These are phyloP conservation scores for Drosophila recens DNA, from an alignment of 2,888 invertebrate species.

Conservation along the genomic window DNA sequence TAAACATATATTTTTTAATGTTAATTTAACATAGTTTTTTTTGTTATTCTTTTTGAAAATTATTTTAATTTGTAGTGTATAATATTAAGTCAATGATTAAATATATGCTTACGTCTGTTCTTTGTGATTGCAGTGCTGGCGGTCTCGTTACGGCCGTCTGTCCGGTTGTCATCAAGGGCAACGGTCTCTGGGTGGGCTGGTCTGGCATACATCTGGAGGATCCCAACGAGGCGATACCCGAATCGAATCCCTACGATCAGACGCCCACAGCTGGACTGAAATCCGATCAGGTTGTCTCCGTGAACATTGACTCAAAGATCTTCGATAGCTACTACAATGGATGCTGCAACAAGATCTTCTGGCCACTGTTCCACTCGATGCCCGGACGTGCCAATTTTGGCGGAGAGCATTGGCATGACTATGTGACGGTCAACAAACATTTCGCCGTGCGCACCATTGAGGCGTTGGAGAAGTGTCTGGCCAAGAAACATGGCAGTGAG, in stretches of 20 bases:
- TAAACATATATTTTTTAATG: too few relatives aligned
- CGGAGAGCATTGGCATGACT: constrained; percentile 93
- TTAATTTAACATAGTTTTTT: too few relatives aligned
- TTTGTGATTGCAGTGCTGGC: constrained; percentile 89
- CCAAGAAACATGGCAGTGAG: constrained; percentile 84
- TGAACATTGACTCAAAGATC: constrained; percentile 90
- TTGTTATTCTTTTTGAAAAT: too few relatives aligned
- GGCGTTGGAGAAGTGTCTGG: constrained; percentile 87
- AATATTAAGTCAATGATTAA: too few relatives aligned
- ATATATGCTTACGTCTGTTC: not conserved
- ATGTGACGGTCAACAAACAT: constrained; percentile 92
- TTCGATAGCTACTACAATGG: constrained; percentile 97
- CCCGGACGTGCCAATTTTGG: constrained; percentile 94
- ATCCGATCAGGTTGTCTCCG: constrained; percentile 93
- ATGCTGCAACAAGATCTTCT: constrained; percentile 95
- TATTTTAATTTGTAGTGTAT: too few relatives aligned
- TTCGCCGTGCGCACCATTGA: constrained; percentile 93
- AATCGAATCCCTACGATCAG: constrained; percentile 93
- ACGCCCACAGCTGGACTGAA: constrained; percentile 94
- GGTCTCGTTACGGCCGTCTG: constrained; percentile 96
- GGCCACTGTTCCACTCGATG: constrained; percentile 97
- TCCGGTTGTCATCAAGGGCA: constrained; percentile 93
- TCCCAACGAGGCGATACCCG: constrained; percentile 92
- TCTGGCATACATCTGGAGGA: constrained; percentile 93
- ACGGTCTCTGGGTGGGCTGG: constrained; percentile 96